phyloP scores from a whole-genome alignment of 92 coral and sea anemone genomes.

The Palythoa grandiflora region DNA sequence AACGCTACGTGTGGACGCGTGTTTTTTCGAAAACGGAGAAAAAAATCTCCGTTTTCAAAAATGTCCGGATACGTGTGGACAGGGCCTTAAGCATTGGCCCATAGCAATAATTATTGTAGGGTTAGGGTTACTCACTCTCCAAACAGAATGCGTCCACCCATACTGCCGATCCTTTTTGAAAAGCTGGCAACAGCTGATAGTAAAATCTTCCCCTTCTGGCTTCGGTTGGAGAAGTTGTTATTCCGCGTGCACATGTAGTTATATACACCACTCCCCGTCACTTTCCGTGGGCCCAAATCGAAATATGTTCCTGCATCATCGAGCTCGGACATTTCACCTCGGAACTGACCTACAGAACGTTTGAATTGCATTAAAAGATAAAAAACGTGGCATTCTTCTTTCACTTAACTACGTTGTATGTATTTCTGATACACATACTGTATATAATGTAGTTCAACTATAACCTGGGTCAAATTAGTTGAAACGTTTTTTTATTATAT shows the following conservation, averaged over 20 bases:
- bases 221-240: constrained; percentile 96
- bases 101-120: no score
- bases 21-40: no score
- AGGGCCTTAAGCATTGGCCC: not conserved
- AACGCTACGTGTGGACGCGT: no score
- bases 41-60: no score
- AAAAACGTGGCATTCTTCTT: no score
- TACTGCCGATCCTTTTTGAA: constrained; percentile 76
- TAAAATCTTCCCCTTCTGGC: constrained; percentile 93
- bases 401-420: no score
- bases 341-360: constrained; percentile 75
- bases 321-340: constrained; percentile 99
- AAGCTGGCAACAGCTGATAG: constrained; percentile 68
- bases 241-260: constrained; percentile 98
- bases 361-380: not conserved
- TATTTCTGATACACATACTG: no score
- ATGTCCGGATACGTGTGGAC: no score
- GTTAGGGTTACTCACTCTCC: constrained; percentile 88
- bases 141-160: constrained; percentile 82
- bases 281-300: constrained; percentile 90
- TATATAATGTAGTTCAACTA: no score
- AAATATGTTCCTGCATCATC: constrained; percentile 99
- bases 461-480: no score
- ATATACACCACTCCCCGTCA: constrained; percentile 90
- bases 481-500: no score